These are phyloP conservation scores for Mastomys natalensis DNA, from an alignment of 2,113 vertebrate species.

Conservation along the genomic window DNA sequence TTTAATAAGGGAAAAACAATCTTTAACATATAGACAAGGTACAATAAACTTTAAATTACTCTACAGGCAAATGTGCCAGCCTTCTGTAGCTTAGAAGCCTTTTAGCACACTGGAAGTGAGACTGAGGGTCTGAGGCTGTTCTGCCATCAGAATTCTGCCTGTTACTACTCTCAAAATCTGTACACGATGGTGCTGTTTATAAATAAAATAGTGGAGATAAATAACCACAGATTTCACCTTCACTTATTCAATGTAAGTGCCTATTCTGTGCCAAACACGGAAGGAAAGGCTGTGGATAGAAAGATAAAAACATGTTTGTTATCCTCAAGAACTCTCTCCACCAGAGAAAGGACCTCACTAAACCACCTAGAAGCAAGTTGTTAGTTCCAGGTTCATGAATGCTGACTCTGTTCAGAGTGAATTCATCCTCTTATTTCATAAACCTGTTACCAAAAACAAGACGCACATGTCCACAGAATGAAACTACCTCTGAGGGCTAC, in stretches of 20 bases:
- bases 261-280: neutral
- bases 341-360: neutral
- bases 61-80: neutral
- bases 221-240: neutral
- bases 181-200: neutral
- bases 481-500: conserved; percentile 16
- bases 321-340: neutral
- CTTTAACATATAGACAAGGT: neutral
- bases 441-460: conserved; percentile 47
- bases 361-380: neutral
- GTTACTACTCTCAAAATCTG: neutral
- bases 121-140: neutral
- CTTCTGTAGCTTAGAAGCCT: neutral
- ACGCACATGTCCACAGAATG: conserved; percentile 7
- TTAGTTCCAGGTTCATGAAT: neutral
- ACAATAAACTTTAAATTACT: neutral
- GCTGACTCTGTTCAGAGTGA: neutral
- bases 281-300: neutral
- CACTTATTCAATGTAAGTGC: neutral
- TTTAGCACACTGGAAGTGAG: neutral
- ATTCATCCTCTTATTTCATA: conserved; percentile 37
- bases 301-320: neutral
- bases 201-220: neutral
- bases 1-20: neutral
- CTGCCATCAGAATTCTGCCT: neutral